Percentiles rank a stretch among this genome's conserved stretches.
These are phyloP conservation scores for Ptychadena robeensis DNA, from an alignment of 2,797 vertebrate species.

Conservation along the genomic window DNA sequence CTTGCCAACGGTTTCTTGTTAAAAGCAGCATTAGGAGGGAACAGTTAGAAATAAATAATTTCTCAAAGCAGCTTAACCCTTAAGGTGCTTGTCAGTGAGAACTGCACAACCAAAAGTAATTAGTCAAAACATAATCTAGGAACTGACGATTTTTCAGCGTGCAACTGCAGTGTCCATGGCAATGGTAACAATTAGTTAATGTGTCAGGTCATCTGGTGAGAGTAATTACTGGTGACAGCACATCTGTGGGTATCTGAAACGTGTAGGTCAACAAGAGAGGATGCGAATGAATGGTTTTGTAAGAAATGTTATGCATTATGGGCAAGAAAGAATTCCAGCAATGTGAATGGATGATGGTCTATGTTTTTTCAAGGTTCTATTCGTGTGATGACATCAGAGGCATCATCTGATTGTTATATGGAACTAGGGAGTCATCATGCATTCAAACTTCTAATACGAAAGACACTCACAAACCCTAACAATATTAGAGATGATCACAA, in stretches of 20 bases:
- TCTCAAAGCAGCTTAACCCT: background rate
- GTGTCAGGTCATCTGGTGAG: constrained; percentile 32
- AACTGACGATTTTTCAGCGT: background rate
- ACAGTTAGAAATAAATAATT: background rate
- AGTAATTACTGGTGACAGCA: constrained; percentile 45
- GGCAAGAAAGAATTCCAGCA: constrained; percentile 8
- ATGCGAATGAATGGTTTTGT: constrained; percentile 31
- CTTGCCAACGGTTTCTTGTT: constrained; percentile 3
- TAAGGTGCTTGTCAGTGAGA: background rate
- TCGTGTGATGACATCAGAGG: background rate
- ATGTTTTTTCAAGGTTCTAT: background rate
- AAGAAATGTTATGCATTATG: constrained; percentile 6
- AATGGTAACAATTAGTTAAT: constrained; percentile 38
- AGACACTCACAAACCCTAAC: too few relatives aligned
- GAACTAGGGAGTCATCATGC: background rate
- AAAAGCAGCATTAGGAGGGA: background rate
- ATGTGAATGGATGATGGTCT: background rate
- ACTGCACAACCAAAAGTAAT: background rate
- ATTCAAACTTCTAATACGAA: background rate
- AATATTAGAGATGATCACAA: too few relatives aligned
- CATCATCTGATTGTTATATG: too few relatives aligned
- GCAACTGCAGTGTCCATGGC: constrained; percentile 4
- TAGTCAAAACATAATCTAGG: background rate
- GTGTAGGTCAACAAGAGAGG: constrained; percentile 28
- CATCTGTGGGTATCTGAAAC: constrained; percentile 36